Conservation (phyloP, 2,888 invertebrate genomes). For the Habrosyne pyritoides region DNA sequence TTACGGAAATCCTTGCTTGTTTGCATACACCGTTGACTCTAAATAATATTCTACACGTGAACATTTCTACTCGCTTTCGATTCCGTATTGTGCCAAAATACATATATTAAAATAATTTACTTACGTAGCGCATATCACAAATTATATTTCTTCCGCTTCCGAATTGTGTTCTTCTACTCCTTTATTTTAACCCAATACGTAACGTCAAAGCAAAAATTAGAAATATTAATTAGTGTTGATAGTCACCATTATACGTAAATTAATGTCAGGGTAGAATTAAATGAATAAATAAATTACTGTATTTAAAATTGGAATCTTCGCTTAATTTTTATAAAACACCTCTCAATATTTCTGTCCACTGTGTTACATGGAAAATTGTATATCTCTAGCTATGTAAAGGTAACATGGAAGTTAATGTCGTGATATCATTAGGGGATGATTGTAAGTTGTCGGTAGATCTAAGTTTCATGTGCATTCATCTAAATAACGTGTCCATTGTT, state of each 20-base stretch:
- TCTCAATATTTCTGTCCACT: conserved; percentile 75
- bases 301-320: conserved; percentile 63
- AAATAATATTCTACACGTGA: conserved; percentile 16
- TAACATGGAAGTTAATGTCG: conserved; percentile 56
- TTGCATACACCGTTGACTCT: conserved; percentile 9
- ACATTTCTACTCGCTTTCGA: conserved; percentile 54
- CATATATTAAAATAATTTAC: conserved; percentile 50
- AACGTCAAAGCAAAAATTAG: conserved; percentile 74
- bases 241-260: conserved; percentile 94
- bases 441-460: conserved; percentile 52
- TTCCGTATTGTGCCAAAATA: conserved; percentile 80
- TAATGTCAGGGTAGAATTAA: conserved; percentile 91
- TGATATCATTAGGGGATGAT: conserved; percentile 67
- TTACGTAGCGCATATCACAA: conserved; percentile 33
- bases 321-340: conserved; percentile 74
- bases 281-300: conserved; percentile 69
- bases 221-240: conserved; percentile 71
- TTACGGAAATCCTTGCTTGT: conserved; percentile 20
- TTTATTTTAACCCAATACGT: conserved; percentile 63
- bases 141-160: conserved; percentile 40
- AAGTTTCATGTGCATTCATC: conserved; percentile 29
- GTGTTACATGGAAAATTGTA: conserved; percentile 51
- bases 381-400: conserved; percentile 44
- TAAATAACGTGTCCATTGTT: not conserved
- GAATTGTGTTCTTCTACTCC: conserved; percentile 36